Percentiles rank a stretch among this genome's conserved stretches.
Conservation (phyloP, 1,140 invertebrate species). For the Bombus ignitus region DNA sequence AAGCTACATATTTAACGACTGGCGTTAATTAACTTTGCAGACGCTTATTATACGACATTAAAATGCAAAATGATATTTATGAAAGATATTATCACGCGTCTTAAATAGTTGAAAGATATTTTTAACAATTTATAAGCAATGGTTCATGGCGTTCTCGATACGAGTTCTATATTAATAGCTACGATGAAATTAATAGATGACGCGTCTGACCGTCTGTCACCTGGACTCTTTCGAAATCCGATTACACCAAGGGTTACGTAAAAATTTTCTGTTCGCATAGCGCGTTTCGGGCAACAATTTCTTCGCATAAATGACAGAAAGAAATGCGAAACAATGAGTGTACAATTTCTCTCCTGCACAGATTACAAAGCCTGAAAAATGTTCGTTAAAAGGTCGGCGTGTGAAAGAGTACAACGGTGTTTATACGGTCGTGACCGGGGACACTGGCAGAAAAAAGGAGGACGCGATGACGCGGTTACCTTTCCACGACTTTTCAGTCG, state of each 20-base stretch:
- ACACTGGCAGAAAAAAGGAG: background rate
- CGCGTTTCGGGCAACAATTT: background rate
- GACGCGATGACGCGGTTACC: conserved; percentile 18
- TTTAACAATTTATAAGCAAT: background rate
- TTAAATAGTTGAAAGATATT: background rate
- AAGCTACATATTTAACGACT: background rate
- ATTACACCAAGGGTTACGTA: background rate
- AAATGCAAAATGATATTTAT: background rate
- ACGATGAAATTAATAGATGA: background rate
- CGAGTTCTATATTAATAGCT: too few relatives aligned
- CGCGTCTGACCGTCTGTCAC: background rate
- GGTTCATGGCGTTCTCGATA: background rate
- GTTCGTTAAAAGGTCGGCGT: conserved; percentile 56
- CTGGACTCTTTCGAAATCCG: background rate
- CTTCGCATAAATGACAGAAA: conserved; percentile 4
- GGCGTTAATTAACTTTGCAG: background rate
- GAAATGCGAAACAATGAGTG: background rate
- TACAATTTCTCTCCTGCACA: conserved; percentile 10
- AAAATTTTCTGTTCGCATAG: too few relatives aligned
- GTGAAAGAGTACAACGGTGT: conserved; percentile 27
- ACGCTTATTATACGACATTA: background rate
- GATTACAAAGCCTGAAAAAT: conserved; percentile 63
- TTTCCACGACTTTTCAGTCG: conserved; percentile 41
- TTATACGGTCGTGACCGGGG: background rate
- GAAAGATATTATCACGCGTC: background rate